These are phyloP conservation scores for Takifugu flavidus DNA, from an alignment of 2,113 vertebrate genomes.

Conservation along the genomic window DNA sequence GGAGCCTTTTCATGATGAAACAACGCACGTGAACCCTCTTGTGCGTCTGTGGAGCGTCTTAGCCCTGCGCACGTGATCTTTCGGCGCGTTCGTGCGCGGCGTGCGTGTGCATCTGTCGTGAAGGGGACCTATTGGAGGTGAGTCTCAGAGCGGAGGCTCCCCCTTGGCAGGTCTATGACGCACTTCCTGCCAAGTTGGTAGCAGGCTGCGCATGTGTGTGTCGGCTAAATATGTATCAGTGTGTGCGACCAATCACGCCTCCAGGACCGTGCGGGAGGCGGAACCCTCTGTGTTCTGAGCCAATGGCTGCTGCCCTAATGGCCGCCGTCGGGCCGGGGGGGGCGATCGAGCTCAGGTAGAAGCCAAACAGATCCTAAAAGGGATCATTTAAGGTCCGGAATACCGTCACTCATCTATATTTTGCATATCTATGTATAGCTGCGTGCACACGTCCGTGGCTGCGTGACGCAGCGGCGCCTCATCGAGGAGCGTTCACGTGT, in stretches of 20 bases:
- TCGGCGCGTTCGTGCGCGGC: no score
- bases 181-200: constrained; percentile 55
- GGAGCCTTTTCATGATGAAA: not conserved
- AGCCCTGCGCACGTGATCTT: no score
- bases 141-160: constrained; percentile 55
- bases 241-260: constrained; percentile 55
- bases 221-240: constrained; percentile 62
- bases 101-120: not conserved
- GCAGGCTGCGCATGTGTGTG: constrained; percentile 12
- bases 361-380: constrained; percentile 1
- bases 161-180: constrained; percentile 63
- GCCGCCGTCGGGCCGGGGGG: constrained; percentile 1
- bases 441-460: constrained; percentile 3
- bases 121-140: constrained; percentile 25
- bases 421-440: constrained; percentile 19
- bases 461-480: constrained; percentile 23
- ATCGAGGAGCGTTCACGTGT: constrained; percentile 53
- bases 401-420: constrained; percentile 1
- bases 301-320: constrained; percentile 31
- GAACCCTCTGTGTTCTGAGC: constrained; percentile 28
- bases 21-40: no score
- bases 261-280: constrained; percentile 41
- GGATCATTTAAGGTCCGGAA: constrained; percentile 12
- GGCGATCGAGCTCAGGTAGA: constrained; percentile 14
- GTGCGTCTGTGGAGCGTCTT: no score